phyloP scores from a whole-genome alignment of 2,888 invertebrate species.

The Eupelmus urozonus region DNA sequence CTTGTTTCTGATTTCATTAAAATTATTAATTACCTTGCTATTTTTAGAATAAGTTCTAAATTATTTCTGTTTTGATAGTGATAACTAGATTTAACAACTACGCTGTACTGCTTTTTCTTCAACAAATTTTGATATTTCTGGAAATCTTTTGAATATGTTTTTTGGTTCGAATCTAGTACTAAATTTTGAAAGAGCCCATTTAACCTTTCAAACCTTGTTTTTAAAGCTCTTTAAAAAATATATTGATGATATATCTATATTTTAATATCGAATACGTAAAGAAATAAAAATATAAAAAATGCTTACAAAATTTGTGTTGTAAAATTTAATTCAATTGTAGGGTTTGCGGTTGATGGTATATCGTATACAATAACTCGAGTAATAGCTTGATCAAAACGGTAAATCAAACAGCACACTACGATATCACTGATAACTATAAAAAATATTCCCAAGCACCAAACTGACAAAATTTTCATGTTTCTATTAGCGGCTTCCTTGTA shows the following conservation, averaged over 20 bases:
- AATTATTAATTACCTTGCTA: slow-evolving; percentile 19
- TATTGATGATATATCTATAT: slow-evolving; percentile 26
- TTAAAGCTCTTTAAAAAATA: slow-evolving; percentile 19
- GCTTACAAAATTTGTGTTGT: slow-evolving; percentile 33
- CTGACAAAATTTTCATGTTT: neutral
- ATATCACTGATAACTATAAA: neutral
- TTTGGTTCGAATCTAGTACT: neutral
- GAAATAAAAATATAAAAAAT: no score
- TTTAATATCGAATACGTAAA: no score
- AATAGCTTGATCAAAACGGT: neutral
- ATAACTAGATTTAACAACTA: neutral
- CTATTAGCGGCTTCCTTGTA: neutral
- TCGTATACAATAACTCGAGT: neutral
- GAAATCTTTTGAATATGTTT: neutral
- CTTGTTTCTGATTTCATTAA: neutral
- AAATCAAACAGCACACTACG: neutral
- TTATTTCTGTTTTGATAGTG: slow-evolving; percentile 8
- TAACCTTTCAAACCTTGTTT: slow-evolving; percentile 33
- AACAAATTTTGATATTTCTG: slow-evolving; percentile 4
- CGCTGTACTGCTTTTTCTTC: slow-evolving; percentile 4
- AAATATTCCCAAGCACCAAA: neutral
- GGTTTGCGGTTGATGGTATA: slow-evolving; percentile 20
- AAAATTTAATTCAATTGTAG: slow-evolving; percentile 37
- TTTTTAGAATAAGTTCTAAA: slow-evolving; percentile 11
- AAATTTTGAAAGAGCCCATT: slow-evolving; percentile 24